Base-by-base conservation (phyloP, 2,888 invertebrate species). In the Uropetala carovei region DNA sequence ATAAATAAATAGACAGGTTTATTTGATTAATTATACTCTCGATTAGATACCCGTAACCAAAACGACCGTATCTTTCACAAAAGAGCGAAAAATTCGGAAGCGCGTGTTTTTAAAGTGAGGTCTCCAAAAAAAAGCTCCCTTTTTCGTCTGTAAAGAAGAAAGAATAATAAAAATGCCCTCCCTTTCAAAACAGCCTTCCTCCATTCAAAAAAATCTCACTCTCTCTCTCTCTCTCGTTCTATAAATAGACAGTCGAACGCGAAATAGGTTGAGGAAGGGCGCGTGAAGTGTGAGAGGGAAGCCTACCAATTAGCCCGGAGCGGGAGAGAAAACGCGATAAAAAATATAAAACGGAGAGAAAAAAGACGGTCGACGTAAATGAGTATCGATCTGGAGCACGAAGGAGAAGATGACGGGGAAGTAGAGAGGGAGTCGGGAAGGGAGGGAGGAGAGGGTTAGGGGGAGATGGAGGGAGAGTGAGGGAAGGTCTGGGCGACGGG, bases 221-320 rank as follows among this genome's bases (percentile, higher is more conserved):
- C 83, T 83, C 43, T 57, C 27, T 83, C 43, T 83, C 56, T 43
- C 57, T 83, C 27, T 27, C 83, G 4, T 27, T 75, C 75, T 75
- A 75, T 22, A 75, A 56, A 75, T 83, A 57, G 43, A 83, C 43
- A 27, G 89, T 11, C 18, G 89, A 89, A 89, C 60, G 30, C n/a
- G 89, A 64, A 89, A 89, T 60, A 43, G 89, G 64, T 89, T 89
- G 89, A 89, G 89, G 89, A 89, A 89, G 89, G 89, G 60, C 57
- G n/a, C 85, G 58, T 43, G 84, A 56, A 22, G 58, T 30, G 82
- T 7, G 43, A 30, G 82, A 30, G 43, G 30, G 83, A 11, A 56
- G 57, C 0, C 22, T 27, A 75, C 22, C 75, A 75, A 75, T 75
- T 75, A 75, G 75, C 11, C n/a, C n/a, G 68, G 68, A 22, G 18